Evolutionary conservation across 2,113 vertebrate genomes (phyloP).

Genomic region (Syngnathoides biaculeatus): DNA sequence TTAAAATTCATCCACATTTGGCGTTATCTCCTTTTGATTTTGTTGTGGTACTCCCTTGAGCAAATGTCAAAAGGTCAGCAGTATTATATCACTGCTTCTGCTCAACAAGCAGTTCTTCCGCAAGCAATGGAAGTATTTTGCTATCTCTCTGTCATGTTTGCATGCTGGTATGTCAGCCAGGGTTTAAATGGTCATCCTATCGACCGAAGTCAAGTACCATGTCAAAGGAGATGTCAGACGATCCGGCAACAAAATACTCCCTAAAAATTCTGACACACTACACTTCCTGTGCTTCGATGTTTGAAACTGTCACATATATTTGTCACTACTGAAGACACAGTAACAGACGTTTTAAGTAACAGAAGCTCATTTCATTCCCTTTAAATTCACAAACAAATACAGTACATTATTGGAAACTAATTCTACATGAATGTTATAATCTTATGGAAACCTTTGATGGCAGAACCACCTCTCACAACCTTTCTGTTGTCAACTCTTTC

Average conservation of each 20-base stretch:
- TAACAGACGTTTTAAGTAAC: background rate
- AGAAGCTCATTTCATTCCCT: too few relatives aligned
- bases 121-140: background rate
- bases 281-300: slow-evolving; percentile 2
- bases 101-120: background rate
- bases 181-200: background rate
- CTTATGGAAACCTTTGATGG: slow-evolving; percentile 35
- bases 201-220: slow-evolving; percentile 6
- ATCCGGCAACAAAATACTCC: slow-evolving; percentile 2
- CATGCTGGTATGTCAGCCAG: background rate
- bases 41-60: background rate
- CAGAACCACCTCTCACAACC: slow-evolving; percentile 34
- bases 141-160: background rate
- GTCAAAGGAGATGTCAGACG: slow-evolving; percentile 3
- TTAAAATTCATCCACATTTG: background rate
- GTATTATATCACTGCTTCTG: background rate
- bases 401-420: too few relatives aligned
- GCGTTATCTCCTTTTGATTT: background rate
- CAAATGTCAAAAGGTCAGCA: background rate
- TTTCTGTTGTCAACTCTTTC: slow-evolving; percentile 24
- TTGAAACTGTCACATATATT: background rate
- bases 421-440: too few relatives aligned
- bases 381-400: too few relatives aligned
- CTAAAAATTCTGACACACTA: background rate
- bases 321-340: background rate